Conservation (phyloP, 1,140 invertebrate genomes). For the Stegodyphus dumicola region DNA sequence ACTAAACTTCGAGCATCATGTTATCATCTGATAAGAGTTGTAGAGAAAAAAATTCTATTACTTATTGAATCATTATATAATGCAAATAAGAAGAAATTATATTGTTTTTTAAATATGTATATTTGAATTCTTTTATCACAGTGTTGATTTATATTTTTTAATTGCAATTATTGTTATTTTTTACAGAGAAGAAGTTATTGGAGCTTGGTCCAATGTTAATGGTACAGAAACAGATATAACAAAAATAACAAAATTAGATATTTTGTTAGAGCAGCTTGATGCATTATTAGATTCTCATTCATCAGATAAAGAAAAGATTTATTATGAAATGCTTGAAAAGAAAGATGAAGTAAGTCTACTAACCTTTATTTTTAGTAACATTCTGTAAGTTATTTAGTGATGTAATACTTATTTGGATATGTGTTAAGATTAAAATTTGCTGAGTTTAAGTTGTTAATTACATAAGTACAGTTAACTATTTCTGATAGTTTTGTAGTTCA, state of each 20-base stretch:
- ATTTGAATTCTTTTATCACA: too few species aligned
- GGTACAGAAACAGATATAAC: slow-evolving; percentile 14
- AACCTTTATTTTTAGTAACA: not conserved
- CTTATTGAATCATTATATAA: too few species aligned
- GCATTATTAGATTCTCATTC: slow-evolving; percentile 62
- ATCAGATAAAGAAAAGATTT: slow-evolving; percentile 64
- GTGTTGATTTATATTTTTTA: too few species aligned
- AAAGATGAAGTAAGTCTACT: slow-evolving; percentile 63
- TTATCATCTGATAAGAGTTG: too few species aligned
- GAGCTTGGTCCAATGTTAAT: slow-evolving; percentile 49
- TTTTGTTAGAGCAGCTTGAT: slow-evolving; percentile 64
- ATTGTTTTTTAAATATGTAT: too few species aligned
- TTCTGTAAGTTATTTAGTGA: not conserved
- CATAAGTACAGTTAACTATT: too few species aligned
- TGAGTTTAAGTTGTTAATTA: too few species aligned
- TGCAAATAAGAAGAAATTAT: too few species aligned
- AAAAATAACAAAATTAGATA: slow-evolving; percentile 22
- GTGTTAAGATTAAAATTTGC: not conserved
- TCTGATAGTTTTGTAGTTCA: too few species aligned
- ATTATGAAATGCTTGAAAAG: slow-evolving; percentile 61
- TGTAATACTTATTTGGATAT: not conserved
- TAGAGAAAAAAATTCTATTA: too few species aligned
- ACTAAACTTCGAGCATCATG: too few species aligned
- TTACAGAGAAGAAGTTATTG: slow-evolving; percentile 40
- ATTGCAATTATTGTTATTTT: not conserved